A percentile compares a stretch with the other conserved stretches of the same genome.
Evolutionary conservation across 2,888 invertebrate species (phyloP).

Genomic region (Meliscaeva auricollis): DNA sequence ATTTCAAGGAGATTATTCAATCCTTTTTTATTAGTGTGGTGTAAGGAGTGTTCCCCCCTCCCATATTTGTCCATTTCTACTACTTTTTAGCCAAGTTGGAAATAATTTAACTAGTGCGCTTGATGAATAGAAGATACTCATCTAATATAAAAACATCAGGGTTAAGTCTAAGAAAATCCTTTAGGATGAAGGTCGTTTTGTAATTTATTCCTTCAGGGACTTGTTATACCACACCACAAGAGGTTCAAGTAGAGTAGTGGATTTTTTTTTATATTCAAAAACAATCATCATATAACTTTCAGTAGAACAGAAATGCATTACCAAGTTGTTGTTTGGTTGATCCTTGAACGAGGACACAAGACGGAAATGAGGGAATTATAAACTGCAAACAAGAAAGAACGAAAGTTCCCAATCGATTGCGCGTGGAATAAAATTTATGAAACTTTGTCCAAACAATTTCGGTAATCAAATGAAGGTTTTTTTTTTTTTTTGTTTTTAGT

Average conservation of each 20-base stretch:
- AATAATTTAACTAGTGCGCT: slow-evolving; percentile 33
- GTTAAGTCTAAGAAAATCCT: slow-evolving; percentile 58
- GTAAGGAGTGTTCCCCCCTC: slow-evolving; percentile 15
- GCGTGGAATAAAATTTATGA: slow-evolving; percentile 9
- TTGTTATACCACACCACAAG: slow-evolving; percentile 12
- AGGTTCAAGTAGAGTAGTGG: background rate
- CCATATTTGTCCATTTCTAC: background rate
- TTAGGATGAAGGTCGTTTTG: slow-evolving; percentile 56
- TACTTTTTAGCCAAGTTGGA: background rate
- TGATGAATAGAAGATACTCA: slow-evolving; percentile 1
- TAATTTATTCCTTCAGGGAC: slow-evolving; percentile 18
- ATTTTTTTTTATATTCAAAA: slow-evolving; percentile 43
- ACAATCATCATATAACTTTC: slow-evolving; percentile 49
- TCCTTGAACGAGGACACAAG: slow-evolving; percentile 16
- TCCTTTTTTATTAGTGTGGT: slow-evolving; percentile 73
- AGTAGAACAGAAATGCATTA: slow-evolving; percentile 13
- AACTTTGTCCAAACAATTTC: slow-evolving; percentile 43
- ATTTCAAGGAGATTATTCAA: slow-evolving; percentile 54
- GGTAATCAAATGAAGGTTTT: slow-evolving; percentile 58
- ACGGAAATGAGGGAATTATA: slow-evolving; percentile 19
- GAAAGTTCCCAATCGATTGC: slow-evolving; percentile 28
- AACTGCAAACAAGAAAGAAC: slow-evolving; percentile 2
- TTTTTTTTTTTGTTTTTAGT: background rate
- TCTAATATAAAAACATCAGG: slow-evolving; percentile 37
- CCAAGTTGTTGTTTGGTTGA: slow-evolving; percentile 17